Evolutionary conservation across 2,888 invertebrate species (phyloP), one percentile per base, ranked within the genome.

Genomic region (Cyrtodaria siliqua): DNA sequence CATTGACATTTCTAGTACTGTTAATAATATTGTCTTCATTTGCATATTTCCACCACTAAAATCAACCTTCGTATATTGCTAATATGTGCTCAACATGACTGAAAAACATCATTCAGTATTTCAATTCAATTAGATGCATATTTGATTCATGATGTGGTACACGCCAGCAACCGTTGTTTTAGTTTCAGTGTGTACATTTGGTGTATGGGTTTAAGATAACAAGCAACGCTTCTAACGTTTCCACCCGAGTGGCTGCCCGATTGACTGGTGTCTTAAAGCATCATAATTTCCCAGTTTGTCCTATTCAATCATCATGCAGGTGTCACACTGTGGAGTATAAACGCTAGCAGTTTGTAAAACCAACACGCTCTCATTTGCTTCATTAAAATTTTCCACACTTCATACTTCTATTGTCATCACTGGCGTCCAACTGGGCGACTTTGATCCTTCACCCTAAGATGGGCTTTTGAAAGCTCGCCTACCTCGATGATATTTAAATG

Each of bases 201-300:
- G 33, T 8, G 33, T 33, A 33, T 33, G 4, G 33, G 12, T 33
- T 33, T 12, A 12, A 4, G 6, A 33, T 8, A 33, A 8, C 49
- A 20, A 3, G 4, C 12, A 33, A 33, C 6, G 12, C 33, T 33
- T 33, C 33, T 33, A 12, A 8, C 23, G n/a, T 59, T 38, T 59
- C 24, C 66, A 38, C 57, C 12, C 33, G 57, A 57, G 29, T 57
- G 47, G 42, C n/a, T 23, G 14, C 47, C 6, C 44, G 44, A 61
- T 29, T 61, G 69, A 55, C 53, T 20, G 44, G 33, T 53, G 47
- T 52, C 56, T 62, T 49, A 53, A 59, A 29, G n/a, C 62, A 50
- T 52, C 47, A 53, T 67, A 76, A 66, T 76, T 59, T 66, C 56
- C 61, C 50, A 60, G 76, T 70, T 70, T 76, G 67, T 55, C 33